Evolutionary conservation across 2,888 invertebrate genomes (phyloP).

Genomic region (Drosophila neoperkinsi): DNA sequence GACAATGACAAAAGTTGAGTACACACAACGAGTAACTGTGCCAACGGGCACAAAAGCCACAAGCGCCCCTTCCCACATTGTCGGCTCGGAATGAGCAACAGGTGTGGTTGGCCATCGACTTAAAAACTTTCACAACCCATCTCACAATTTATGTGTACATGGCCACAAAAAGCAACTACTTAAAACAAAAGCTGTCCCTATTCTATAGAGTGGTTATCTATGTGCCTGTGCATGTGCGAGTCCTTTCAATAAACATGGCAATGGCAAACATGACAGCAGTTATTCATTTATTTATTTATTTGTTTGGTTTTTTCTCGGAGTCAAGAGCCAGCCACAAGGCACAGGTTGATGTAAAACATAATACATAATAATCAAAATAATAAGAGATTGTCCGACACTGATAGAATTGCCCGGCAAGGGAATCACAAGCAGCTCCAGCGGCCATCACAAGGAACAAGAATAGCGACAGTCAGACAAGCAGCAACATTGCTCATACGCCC

Average conservation of each 20-base stretch:
- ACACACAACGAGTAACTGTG: constrained; percentile 47
- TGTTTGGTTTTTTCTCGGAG: constrained; percentile 15
- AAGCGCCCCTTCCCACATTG: constrained; percentile 9
- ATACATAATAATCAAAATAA: constrained; percentile 44
- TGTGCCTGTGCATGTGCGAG: constrained; percentile 10
- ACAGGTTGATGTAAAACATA: constrained; percentile 20
- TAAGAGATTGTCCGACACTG: constrained; percentile 44
- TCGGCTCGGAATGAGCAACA: constrained; percentile 56
- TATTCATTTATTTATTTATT: constrained; percentile 65
- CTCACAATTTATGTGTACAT: constrained; percentile 44
- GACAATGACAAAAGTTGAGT: constrained; percentile 46
- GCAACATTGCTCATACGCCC: constrained; percentile 73
- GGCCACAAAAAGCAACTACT: constrained; percentile 30
- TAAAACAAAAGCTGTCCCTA: constrained; percentile 51
- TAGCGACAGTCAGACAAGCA: constrained; percentile 34
- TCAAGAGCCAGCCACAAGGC: constrained; percentile 19
- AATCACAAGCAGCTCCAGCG: constrained; percentile 31
- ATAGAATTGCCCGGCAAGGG: constrained; percentile 52
- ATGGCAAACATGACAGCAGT: constrained; percentile 55
- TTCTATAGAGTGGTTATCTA: constrained; percentile 10
- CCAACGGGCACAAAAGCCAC: constrained; percentile 36
- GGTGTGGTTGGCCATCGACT: constrained; percentile 53
- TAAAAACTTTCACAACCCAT: constrained; percentile 51
- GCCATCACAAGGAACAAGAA: constrained; percentile 33
- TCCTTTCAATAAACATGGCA: constrained; percentile 61